Base-by-base conservation (phyloP, 2,888 invertebrate genomes). In the Dyspetes luteomarginatus region DNA sequence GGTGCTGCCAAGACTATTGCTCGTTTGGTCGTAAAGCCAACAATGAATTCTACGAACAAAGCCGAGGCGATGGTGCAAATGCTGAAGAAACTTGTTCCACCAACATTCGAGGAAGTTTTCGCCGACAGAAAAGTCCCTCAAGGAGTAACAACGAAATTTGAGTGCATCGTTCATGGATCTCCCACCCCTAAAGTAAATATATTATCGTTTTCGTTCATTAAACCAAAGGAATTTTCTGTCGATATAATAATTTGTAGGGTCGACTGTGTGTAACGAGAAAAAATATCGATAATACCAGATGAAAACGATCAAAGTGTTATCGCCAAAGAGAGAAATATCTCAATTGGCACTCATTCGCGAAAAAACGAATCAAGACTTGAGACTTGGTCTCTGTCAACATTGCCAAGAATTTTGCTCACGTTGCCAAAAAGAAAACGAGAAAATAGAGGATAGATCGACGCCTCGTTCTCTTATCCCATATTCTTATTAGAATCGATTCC, bases 1-100 rank as follows among this genome's bases (percentile, higher is more conserved):
- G 97, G 97, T 0, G 96, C 96, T 86, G 96, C 96, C 2, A 97
- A 97, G 90, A 96, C 97, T 86, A 96, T 96, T 87, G 95, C 96
- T 7, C 95, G 96, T 85, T 92, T 97, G 28, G 95, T 95, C 79
- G 95, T 96, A 0, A 95, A 95, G 89, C 94, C 94, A 0, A 92
- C 94, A 30, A 95, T 95, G 73, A 92, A 91, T 76, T 92, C 92
- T 4, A 85, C 89, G n/a, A 86, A 85, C 0, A 89, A 89, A 48
- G 87, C 90, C 62, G 83, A 85, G 72, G 86, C 89, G 48, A 84
- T 89, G 72, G 86, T 90, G 0, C 86, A 94, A 84, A 93, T 93
- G 78, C 94, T 94, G 76, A 95, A 95, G 82, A 93, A 94, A 72
- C 93, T 94, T 69, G 89, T 93, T 15, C 93, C 94, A 30, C 96